Evolutionary conservation across 2,888 invertebrate genomes (phyloP).

Genomic region (Cheilosia vulpina): DNA sequence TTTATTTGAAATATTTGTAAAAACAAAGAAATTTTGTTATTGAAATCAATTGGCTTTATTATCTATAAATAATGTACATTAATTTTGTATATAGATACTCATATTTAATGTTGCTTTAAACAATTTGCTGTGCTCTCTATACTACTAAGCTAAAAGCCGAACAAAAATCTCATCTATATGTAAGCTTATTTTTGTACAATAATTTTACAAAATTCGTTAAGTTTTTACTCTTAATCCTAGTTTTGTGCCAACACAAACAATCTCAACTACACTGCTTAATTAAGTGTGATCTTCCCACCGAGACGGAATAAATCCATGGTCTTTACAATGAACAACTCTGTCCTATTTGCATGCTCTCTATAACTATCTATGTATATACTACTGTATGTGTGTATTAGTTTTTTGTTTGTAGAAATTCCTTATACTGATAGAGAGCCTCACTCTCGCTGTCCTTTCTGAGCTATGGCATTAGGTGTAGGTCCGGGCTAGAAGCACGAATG

Average conservation of each 20-base stretch:
- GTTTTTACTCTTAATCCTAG: background rate
- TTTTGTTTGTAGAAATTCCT: too few species aligned
- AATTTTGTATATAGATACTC: slow-evolving; percentile 5
- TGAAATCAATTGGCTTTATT: slow-evolving; percentile 11
- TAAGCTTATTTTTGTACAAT: too few species aligned
- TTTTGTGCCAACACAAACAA: background rate
- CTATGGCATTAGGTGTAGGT: too few species aligned
- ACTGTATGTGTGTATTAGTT: too few species aligned
- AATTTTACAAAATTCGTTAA: too few species aligned
- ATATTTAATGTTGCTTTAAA: slow-evolving; percentile 31
- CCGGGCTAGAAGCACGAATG: too few species aligned
- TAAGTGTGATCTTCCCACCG: slow-evolving; percentile 6
- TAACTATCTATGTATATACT: too few species aligned
- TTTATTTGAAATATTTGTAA: too few species aligned
- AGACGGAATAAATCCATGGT: slow-evolving; percentile 2
- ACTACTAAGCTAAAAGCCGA: background rate
- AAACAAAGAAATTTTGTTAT: background rate
- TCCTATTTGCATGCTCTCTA: slow-evolving; percentile 11
- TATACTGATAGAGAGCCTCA: too few species aligned
- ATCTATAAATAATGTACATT: background rate
- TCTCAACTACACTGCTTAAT: background rate
- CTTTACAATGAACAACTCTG: background rate
- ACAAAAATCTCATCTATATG: too few species aligned
- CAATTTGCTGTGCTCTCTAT: slow-evolving; percentile 11
- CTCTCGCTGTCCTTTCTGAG: too few species aligned